Evolutionary conservation across 2,797 vertebrate species (phyloP), one percentile per base, ranked within the genome.

Genomic region (Manis javanica): DNA sequence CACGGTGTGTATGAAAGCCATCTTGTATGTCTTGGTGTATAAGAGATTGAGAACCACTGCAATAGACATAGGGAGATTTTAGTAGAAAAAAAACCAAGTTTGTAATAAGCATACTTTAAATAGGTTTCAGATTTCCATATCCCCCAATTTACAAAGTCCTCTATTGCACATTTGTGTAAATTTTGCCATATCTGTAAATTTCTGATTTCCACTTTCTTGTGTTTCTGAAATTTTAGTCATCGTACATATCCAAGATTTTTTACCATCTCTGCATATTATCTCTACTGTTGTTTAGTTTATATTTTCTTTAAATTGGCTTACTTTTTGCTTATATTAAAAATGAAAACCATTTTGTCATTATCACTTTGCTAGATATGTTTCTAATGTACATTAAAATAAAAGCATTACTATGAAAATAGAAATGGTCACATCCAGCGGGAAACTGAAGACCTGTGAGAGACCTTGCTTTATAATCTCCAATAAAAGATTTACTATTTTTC

Each of bases 1-100:
- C 4, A 0, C 0, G 0, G 8, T 14, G 3, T 1, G 0, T 0
- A 3, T 3, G 12, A 31, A 3, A 31, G 37, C 85, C 2, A 1
- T 6, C 3, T 0, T 2, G 34, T 2, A 2, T 2, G 3, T 53
- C 39, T 24, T 0, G 6, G 61, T n/a, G 31, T 37, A 34, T n/a
- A 6, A 11, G 3, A 2, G 26, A n/a, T 1, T 42, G 51, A 79
- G 24, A 51, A 34, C 11, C 34, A 29, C 46, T 39, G 15, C 34
- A 26, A 68, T 13, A 53, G 68, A 75, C 5, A 5, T 3, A 51
- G 2, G 51, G 6, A 34, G 37, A 49, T 79, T 59, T 66, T 51
- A 82, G 46, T 5, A 88, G 19, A 24, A 63, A 61, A 74, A 64
- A 88, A 26, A 23, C n/a, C 61, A 69, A 8, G 34, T 69, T 39